These are phyloP conservation scores for Podarcis lilfordi DNA, from an alignment of 2,797 vertebrate species.

Conservation along the genomic window DNA sequence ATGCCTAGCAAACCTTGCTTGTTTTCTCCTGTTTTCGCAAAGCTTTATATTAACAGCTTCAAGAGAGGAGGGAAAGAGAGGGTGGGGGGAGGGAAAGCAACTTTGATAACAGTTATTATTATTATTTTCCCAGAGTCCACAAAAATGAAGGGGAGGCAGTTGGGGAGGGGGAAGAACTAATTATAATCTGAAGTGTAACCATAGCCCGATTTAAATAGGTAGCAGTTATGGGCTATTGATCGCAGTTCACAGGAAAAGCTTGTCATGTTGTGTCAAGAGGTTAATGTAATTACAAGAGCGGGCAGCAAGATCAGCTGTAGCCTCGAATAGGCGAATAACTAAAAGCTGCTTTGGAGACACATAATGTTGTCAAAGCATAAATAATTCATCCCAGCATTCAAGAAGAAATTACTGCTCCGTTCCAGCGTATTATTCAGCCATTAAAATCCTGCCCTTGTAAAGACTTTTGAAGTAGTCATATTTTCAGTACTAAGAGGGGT, in stretches of 20 bases:
- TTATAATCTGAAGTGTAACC: conserved; percentile 81
- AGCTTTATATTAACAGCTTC: conserved; percentile 48
- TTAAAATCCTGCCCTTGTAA: conserved; percentile 82
- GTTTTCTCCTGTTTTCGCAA: conserved; percentile 38
- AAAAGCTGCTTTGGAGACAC: conserved; percentile 85
- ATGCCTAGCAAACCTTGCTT: conserved; percentile 44
- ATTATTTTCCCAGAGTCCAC: conserved; percentile 40
- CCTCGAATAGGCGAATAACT: conserved; percentile 81
- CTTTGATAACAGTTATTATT: conserved; percentile 1
- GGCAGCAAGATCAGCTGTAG: conserved; percentile 84
- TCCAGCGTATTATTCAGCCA: conserved; percentile 83
- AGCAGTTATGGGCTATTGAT: conserved; percentile 86
- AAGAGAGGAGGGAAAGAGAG: too few relatives aligned
- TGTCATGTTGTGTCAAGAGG: conserved; percentile 85
- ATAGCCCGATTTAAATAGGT: conserved; percentile 79
- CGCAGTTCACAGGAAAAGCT: conserved; percentile 82
- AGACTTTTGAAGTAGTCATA: conserved; percentile 80
- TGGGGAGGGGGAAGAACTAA: conserved; percentile 76
- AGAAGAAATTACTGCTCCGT: conserved; percentile 81
- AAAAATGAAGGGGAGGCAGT: conserved; percentile 55
- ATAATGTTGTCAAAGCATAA: conserved; percentile 88
- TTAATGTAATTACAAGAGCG: conserved; percentile 88
- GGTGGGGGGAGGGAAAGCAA: background rate
- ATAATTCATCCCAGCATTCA: conserved; percentile 84
- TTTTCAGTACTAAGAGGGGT: conserved; percentile 78